A percentile compares a stretch with the other conserved stretches of the same genome.
phyloP scores from a whole-genome alignment of 2,888 invertebrate genomes.

The Sarcophaga carnaria region DNA sequence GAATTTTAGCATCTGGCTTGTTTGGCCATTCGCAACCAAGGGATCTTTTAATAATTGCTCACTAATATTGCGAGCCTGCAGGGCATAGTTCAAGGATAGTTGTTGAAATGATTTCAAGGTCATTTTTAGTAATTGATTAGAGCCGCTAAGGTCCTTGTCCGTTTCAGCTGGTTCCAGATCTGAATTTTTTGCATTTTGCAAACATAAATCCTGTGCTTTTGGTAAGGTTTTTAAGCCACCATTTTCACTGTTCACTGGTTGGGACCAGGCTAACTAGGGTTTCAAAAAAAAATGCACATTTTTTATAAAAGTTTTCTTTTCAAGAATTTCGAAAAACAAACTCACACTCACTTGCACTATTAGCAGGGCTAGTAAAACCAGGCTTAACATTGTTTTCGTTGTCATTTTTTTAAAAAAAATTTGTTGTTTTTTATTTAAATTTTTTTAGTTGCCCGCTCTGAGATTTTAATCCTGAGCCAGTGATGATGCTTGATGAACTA shows the following conservation, averaged over 20 bases:
- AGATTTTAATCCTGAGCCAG: too few relatives aligned
- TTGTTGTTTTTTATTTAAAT: too few relatives aligned
- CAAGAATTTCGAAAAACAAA: too few relatives aligned
- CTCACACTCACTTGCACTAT: too few relatives aligned
- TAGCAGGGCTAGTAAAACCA: too few relatives aligned
- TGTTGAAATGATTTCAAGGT: conserved; percentile 42
- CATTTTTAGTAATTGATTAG: conserved; percentile 51
- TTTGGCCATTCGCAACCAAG: background rate
- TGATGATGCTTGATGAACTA: too few relatives aligned
- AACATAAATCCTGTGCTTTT: conserved; percentile 24
- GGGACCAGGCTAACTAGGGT: background rate
- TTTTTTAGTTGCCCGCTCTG: too few relatives aligned
- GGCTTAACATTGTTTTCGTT: too few relatives aligned
- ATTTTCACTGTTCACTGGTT: background rate
- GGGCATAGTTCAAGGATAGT: conserved; percentile 42
- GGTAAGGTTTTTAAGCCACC: too few relatives aligned
- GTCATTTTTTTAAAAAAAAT: too few relatives aligned
- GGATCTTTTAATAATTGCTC: conserved; percentile 56
- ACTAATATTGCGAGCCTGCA: conserved; percentile 51
- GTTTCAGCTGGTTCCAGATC: conserved; percentile 4
- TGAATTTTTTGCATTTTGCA: conserved; percentile 22
- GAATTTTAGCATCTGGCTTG: conserved; percentile 24
- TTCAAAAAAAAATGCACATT: background rate
- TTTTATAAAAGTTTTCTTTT: background rate
- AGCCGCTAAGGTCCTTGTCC: conserved; percentile 17